A percentile compares a stretch with the other conserved stretches of the same genome.
These are phyloP conservation scores for Penaeus vannamei DNA, from an alignment of 1,140 invertebrate species.

Conservation along the genomic window DNA sequence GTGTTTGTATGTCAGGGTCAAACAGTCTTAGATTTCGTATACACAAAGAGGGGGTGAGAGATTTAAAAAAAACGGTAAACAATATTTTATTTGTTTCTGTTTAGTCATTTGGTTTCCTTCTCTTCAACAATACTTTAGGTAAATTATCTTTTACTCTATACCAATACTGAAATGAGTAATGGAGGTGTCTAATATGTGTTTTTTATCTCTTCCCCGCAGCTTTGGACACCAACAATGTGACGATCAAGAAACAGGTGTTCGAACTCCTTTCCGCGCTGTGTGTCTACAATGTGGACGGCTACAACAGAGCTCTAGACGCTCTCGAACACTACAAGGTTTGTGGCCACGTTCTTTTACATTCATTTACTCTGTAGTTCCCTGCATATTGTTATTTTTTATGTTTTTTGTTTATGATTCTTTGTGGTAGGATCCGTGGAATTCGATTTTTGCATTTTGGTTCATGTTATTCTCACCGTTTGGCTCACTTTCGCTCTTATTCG, in stretches of 20 bases:
- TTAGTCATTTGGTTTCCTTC: too few relatives aligned
- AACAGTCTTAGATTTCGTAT: too few relatives aligned
- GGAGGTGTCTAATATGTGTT: background rate
- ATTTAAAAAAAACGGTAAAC: too few relatives aligned
- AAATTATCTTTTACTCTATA: too few relatives aligned
- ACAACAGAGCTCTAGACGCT: constrained; percentile 86
- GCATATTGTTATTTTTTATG: background rate
- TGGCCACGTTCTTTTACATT: background rate
- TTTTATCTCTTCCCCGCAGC: constrained; percentile 74
- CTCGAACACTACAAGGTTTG: constrained; percentile 89
- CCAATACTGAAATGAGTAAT: background rate
- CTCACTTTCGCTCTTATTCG: too few relatives aligned
- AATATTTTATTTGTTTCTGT: too few relatives aligned
- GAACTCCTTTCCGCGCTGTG: constrained; percentile 91
- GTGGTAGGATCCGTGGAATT: too few relatives aligned
- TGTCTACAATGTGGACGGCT: constrained; percentile 89
- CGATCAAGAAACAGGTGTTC: constrained; percentile 93
- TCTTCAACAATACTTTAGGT: too few relatives aligned
- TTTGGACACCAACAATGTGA: constrained; percentile 85
- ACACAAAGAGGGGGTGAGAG: too few relatives aligned
- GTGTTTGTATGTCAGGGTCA: too few relatives aligned
- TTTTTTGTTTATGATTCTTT: background rate
- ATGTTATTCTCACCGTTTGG: too few relatives aligned
- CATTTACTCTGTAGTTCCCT: background rate
- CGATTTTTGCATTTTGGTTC: too few relatives aligned